These are phyloP conservation scores for Exocentrus adspersus DNA, from an alignment of 2,888 invertebrate genomes.

Conservation along the genomic window DNA sequence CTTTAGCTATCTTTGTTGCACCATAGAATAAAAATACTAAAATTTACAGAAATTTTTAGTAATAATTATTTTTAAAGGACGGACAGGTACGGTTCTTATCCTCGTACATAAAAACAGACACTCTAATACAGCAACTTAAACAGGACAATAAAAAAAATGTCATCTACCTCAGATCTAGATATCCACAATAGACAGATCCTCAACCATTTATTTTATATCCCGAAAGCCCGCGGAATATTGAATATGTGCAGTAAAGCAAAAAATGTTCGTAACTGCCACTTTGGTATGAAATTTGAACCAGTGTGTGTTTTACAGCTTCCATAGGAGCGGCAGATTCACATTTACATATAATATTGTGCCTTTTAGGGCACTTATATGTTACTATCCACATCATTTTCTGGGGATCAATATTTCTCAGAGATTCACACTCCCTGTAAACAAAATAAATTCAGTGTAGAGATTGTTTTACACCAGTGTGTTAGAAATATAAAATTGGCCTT, in stretches of 20 bases:
- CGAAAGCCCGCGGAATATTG: slow-evolving; percentile 7
- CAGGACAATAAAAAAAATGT: not conserved
- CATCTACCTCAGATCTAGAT: not conserved
- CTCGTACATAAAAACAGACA: too few relatives aligned
- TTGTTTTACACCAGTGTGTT: slow-evolving; percentile 28
- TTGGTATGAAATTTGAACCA: slow-evolving; percentile 20
- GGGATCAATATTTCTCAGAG: slow-evolving; percentile 26
- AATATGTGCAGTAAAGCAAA: slow-evolving; percentile 21
- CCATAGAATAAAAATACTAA: too few relatives aligned
- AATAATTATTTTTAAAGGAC: too few relatives aligned
- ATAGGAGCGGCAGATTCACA: slow-evolving; percentile 28
- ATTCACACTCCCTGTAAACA: not conserved
- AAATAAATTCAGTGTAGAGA: slow-evolving; percentile 22
- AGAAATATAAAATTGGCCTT: slow-evolving; percentile 25
- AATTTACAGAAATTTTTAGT: too few relatives aligned
- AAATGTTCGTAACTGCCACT: slow-evolving; percentile 28
- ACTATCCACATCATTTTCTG: slow-evolving; percentile 24
- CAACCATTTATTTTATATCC: slow-evolving; percentile 3
- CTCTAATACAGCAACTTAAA: too few relatives aligned
- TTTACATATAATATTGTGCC: slow-evolving; percentile 32
- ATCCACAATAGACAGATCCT: not conserved
- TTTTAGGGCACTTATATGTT: slow-evolving; percentile 28
- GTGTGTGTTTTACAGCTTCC: slow-evolving; percentile 32
- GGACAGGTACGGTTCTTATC: too few relatives aligned
- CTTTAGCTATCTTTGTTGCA: too few relatives aligned